phyloP scores from a whole-genome alignment of 2,888 invertebrate species.

The Tachystola acroxantha region DNA sequence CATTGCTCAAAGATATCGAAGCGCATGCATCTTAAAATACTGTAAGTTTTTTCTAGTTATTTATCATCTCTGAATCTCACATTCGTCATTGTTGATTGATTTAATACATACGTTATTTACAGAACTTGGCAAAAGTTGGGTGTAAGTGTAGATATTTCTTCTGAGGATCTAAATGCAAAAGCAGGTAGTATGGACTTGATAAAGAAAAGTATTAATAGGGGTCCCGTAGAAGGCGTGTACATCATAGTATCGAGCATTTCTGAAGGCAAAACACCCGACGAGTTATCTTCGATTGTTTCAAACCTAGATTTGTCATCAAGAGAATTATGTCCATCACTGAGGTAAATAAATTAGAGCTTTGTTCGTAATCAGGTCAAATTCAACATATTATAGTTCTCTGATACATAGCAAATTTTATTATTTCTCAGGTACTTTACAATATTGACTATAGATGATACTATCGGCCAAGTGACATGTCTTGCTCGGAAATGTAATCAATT shows the following conservation, averaged over 20 bases:
- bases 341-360: conserved; percentile 13
- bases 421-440: conserved; percentile 16
- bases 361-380: no score
- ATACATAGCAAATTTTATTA: no score
- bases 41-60: conserved; percentile 21
- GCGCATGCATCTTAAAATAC: conserved; percentile 22
- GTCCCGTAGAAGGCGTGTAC: conserved; percentile 17
- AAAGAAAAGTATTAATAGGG: conserved; percentile 5
- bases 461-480: conserved; percentile 8
- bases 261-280: neutral
- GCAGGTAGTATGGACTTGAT: conserved; percentile 9
- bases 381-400: no score
- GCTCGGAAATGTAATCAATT: conserved; percentile 12
- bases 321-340: conserved; percentile 16
- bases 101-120: no score
- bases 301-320: conserved; percentile 19
- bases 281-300: conserved; percentile 9
- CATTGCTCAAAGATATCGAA: conserved; percentile 15
- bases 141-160: conserved; percentile 12
- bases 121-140: conserved; percentile 16
- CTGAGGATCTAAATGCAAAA: conserved; percentile 7
- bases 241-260: conserved; percentile 7
- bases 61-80: no score
- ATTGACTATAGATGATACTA: conserved; percentile 10
- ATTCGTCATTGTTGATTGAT: no score